Evolutionary conservation across 2,888 invertebrate genomes (phyloP).

Genomic region (Empis livida): DNA sequence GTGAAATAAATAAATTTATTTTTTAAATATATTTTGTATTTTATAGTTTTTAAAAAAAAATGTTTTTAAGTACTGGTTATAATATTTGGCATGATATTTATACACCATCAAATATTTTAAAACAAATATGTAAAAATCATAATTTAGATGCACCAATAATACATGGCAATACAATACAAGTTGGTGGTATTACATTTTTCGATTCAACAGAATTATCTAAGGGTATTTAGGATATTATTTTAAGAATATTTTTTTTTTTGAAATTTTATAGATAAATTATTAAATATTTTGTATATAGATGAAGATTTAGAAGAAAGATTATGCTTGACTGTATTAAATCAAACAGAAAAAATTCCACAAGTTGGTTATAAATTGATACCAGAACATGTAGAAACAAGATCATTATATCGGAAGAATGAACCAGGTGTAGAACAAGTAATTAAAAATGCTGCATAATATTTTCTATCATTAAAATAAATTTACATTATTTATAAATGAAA

Average conservation of each 20-base stretch:
- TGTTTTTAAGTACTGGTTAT: constrained; percentile 48
- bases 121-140: constrained; percentile 52
- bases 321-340: constrained; percentile 59
- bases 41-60: too few species aligned
- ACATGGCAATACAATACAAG: constrained; percentile 36
- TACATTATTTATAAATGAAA: not conserved
- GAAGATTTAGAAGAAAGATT: constrained; percentile 56
- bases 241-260: not conserved
- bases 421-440: constrained; percentile 60
- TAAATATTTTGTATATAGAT: constrained; percentile 17
- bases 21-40: constrained; percentile 6
- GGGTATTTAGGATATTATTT: constrained; percentile 18
- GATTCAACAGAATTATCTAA: constrained; percentile 26
- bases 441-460: not conserved
- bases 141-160: constrained; percentile 48
- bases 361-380: constrained; percentile 70
- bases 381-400: constrained; percentile 83
- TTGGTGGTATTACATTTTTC: constrained; percentile 36
- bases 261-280: not conserved
- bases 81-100: constrained; percentile 65
- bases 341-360: constrained; percentile 62
- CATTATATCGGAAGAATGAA: constrained; percentile 57
- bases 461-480: not conserved
- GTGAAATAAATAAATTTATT: constrained; percentile 33
- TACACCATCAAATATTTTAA: constrained; percentile 59